phyloP scores from a whole-genome alignment of 1,140 invertebrate genomes.

The Drosophila mojavensis region DNA sequence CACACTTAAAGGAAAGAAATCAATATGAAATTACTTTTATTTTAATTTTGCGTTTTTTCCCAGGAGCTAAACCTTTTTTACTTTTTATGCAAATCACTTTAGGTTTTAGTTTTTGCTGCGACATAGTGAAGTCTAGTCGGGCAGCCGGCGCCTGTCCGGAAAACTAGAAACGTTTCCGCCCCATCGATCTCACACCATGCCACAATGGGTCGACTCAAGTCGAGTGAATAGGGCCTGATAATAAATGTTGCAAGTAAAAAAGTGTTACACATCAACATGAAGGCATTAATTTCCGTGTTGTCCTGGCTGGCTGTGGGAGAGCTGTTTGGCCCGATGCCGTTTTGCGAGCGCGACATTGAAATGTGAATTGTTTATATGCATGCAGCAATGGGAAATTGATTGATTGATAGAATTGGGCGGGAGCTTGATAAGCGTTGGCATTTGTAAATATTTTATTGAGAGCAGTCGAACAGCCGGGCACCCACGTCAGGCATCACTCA shows the following conservation, averaged over 20 bases:
- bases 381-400: slow-evolving; percentile 32
- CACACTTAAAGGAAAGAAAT: background rate
- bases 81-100: slow-evolving; percentile 60
- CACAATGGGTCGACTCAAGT: slow-evolving; percentile 26
- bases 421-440: slow-evolving; percentile 55
- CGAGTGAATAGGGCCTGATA: slow-evolving; percentile 41
- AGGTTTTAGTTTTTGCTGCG: slow-evolving; percentile 22
- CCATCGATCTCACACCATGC: slow-evolving; percentile 36
- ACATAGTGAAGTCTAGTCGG: slow-evolving; percentile 17
- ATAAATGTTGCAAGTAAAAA: slow-evolving; percentile 50
- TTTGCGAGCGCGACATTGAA: slow-evolving; percentile 43
- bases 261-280: slow-evolving; percentile 49
- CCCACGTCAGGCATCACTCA: slow-evolving; percentile 27
- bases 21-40: background rate
- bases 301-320: background rate
- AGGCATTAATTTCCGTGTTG: slow-evolving; percentile 49
- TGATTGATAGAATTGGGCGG: slow-evolving; percentile 62
- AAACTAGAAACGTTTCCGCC: slow-evolving; percentile 56
- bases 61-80: slow-evolving; percentile 37
- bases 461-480: slow-evolving; percentile 5
- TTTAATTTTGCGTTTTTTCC: background rate
- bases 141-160: background rate
- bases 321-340: background rate
- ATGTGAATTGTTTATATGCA: slow-evolving; percentile 41
- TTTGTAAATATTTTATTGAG: slow-evolving; percentile 68